Conservation (phyloP, 1,140 invertebrate genomes). For the Megalonaias nervosa region DNA sequence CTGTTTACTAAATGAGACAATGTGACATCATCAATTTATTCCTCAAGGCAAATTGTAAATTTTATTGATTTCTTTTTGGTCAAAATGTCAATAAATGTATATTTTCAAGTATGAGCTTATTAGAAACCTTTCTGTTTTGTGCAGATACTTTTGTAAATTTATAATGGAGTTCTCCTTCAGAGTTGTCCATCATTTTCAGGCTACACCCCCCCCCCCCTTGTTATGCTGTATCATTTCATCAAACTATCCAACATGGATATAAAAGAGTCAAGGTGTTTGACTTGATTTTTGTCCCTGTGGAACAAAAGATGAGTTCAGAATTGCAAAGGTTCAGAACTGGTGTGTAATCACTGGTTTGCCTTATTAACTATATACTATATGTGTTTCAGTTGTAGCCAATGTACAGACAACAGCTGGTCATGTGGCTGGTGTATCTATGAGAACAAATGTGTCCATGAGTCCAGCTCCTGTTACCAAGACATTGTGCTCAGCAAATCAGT, state of each 20-base stretch:
- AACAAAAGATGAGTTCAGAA: background rate
- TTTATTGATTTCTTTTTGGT: no score
- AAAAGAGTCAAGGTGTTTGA: background rate
- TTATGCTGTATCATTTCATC: background rate
- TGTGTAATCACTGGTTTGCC: background rate
- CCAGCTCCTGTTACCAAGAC: slow-evolving; percentile 41
- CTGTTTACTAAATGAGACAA: no score
- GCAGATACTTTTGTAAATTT: no score
- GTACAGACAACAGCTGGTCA: slow-evolving; percentile 52
- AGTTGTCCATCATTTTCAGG: no score
- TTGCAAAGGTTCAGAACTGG: no score
- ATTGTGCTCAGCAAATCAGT: slow-evolving; percentile 40
- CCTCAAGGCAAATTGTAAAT: no score
- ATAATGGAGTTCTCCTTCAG: no score
- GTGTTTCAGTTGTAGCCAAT: slow-evolving; percentile 50
- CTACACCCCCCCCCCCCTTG: no score
- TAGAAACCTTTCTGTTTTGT: no score
- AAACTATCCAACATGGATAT: background rate
- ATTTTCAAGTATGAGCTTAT: no score
- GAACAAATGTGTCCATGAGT: slow-evolving; percentile 57
- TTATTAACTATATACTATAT: background rate
- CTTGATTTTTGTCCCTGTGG: background rate
- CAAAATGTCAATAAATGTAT: no score
- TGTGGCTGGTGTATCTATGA: slow-evolving; percentile 64
- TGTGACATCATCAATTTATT: no score